Base-by-base conservation (phyloP, 2,888 invertebrate genomes). In the Tortrix viridana region DNA sequence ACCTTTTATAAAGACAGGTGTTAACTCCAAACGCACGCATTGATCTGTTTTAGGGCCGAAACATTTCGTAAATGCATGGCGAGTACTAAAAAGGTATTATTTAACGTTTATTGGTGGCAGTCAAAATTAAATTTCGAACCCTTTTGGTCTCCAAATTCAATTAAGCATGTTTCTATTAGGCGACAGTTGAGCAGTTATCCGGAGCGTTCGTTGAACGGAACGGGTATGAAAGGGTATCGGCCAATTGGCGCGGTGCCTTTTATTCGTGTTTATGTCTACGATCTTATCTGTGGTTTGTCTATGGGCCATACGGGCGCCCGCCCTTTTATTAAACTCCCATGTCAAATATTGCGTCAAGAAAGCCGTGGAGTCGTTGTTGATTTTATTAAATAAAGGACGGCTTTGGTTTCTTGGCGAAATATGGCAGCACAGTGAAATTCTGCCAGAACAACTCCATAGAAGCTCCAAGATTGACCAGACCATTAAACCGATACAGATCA, bases 221-320 rank as follows among this genome's bases (percentile, higher is more conserved):
- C 67, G 70, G 71, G 75, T 79, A 81, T 82, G 78, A 86, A 89
- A 89, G 89, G 89, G 89, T 88, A 84, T 82, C 75, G 74, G 77
- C 80, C 88, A 88, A 86, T 76, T 76, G 75, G 75, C 66, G 81
- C 76, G 74, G 74, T 69, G 74, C 72, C 74, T 75, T 85, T 84
- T 83, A 85, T 81, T 78, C 79, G 79, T 84, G 85, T 86, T 87
- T 86, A 81, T 80, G 84, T 83, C 81, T 82, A 81, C 82, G 89
- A 89, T 92, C 81, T 88, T 90, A 91, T 92, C 91, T 85, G 84
- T 71, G 84, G 84, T 74, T 75, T 77, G 75, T 79, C 75, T 73
- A 74, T 76, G 69, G 79, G 76, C 74, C 74, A 90, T 89, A 87
- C 86, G 89, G 89, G 89, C 77, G 73, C 78, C 75, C 80, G 76